phyloP scores from a whole-genome alignment of 23 tunicate species.

The Clavelina lepadiformis region DNA sequence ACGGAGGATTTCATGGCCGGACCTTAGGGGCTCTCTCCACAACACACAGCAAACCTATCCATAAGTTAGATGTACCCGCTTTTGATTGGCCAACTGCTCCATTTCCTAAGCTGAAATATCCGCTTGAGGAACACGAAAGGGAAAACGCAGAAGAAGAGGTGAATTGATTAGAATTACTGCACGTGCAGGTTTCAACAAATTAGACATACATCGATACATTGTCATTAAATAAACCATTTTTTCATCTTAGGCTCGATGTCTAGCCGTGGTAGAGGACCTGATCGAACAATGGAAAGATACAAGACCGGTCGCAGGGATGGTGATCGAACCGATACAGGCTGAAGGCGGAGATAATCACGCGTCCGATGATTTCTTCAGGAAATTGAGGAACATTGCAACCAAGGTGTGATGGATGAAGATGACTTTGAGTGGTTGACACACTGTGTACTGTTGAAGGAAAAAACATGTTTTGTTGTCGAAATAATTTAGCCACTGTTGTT shows the following conservation, averaged over 20 bases:
- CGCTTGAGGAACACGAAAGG: constrained; percentile 53
- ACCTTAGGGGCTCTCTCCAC: constrained; percentile 60
- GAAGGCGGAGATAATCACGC: constrained; percentile 98
- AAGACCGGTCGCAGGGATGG: constrained; percentile 74
- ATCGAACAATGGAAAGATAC: constrained; percentile 48
- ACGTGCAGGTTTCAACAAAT: not conserved
- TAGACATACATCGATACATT: not conserved
- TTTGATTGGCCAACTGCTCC: constrained; percentile 97
- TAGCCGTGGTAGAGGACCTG: constrained; percentile 65
- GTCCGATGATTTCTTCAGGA: constrained; percentile 66
- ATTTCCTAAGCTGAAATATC: constrained; percentile 80
- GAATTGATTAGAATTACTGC: not conserved
- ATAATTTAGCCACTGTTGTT: too few relatives aligned
- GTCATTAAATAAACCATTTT: not conserved
- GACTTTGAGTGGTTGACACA: too few relatives aligned
- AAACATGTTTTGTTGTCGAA: too few relatives aligned
- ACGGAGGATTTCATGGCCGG: constrained; percentile 92
- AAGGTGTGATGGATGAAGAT: constrained; percentile 29
- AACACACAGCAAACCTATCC: constrained; percentile 72
- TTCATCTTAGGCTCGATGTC: constrained; percentile 53
- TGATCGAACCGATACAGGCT: constrained; percentile 94
- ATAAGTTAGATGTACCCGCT: constrained; percentile 84
- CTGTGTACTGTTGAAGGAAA: too few relatives aligned
- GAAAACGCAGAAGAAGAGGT: constrained; percentile 94
- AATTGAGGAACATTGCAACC: constrained; percentile 53